Evolutionary conservation across 2,113 vertebrate species (phyloP), one percentile per base, ranked within the genome.

Genomic region (Sorex araneus): DNA sequence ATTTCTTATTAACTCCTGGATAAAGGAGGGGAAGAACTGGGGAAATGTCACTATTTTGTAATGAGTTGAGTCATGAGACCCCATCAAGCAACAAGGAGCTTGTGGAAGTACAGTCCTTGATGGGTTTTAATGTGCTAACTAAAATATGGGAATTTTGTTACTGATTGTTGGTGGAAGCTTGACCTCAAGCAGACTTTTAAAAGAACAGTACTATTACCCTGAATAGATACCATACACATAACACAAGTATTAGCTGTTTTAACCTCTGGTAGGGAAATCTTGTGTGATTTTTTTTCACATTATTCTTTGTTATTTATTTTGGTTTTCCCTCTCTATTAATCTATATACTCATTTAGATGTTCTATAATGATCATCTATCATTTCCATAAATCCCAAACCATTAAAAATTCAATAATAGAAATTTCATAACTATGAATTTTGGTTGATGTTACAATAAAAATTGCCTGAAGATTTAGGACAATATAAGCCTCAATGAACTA

Each of bases 361-460:
- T 74, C 83, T 74, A 50, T 4, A 82, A 7, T 45, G 25, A 45
- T 60, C 28, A 9, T 76, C n/a, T 57, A 34, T 50, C 28, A 36
- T 13, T 76, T 83, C 6, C 5, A 32, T 67, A 66, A 47, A 47
- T 78, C 12, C 27, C 57, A 36, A 54, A 40, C 18, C 10, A 43
- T 34, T 93, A n/a, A 18, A 82, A 86, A 76, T 30, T 92, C 11
- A 27, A 7, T 60, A 19, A 89, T 66, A 9, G 45, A 73, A 90
- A n/a, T 50, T 18, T 7, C 43, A 69, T 27, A 76, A 54, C 4
- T 11, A 9, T 28, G n/a, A 2, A 27, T 82, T 74, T 6, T 81
- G 54, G 57, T 43, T 36, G 32, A 57, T 75, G 16, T 8, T 50
- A 16, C n/a, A 70, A 67, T 47, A 70, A 83, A 82, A 79, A 9